phyloP scores from a whole-genome alignment of 2,113 vertebrate genomes.

The Triplophysa dalaica region DNA sequence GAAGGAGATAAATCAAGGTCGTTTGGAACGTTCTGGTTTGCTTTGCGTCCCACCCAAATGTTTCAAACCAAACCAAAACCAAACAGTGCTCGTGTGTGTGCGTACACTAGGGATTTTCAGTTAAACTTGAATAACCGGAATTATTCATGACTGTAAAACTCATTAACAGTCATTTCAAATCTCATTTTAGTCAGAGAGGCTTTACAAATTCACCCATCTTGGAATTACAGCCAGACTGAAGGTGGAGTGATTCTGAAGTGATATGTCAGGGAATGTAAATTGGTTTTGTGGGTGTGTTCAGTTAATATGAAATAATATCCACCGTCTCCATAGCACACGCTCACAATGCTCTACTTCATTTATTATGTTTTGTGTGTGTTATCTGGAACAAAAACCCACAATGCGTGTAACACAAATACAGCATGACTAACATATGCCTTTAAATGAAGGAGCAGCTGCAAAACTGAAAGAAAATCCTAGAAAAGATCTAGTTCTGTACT shows the following conservation, averaged over 20 bases:
- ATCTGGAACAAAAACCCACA: not conserved
- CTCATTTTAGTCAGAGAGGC: not conserved
- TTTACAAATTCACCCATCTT: conserved; percentile 23
- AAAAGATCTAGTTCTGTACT: too few species aligned
- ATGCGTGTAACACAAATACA: not conserved
- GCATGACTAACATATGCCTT: too few species aligned
- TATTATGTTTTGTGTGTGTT: not conserved
- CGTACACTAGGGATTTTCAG: not conserved
- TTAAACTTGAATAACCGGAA: conserved; percentile 32
- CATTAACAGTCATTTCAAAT: conserved; percentile 12
- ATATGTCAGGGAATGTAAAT: not conserved
- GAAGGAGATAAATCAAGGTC: conserved; percentile 51
- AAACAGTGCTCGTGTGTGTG: not conserved
- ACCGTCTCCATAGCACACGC: too few species aligned
- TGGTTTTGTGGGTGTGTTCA: not conserved
- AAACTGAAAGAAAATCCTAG: too few species aligned
- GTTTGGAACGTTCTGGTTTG: not conserved
- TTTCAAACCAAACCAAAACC: not conserved
- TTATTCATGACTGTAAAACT: conserved; percentile 3
- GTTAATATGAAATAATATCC: not conserved
- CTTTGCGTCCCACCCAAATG: not conserved
- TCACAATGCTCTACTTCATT: not conserved
- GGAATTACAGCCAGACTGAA: conserved; percentile 8
- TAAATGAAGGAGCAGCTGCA: not conserved
- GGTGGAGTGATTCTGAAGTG: conserved; percentile 8